phyloP scores from a whole-genome alignment of 2,113 vertebrate species.

The Numida meleagris region DNA sequence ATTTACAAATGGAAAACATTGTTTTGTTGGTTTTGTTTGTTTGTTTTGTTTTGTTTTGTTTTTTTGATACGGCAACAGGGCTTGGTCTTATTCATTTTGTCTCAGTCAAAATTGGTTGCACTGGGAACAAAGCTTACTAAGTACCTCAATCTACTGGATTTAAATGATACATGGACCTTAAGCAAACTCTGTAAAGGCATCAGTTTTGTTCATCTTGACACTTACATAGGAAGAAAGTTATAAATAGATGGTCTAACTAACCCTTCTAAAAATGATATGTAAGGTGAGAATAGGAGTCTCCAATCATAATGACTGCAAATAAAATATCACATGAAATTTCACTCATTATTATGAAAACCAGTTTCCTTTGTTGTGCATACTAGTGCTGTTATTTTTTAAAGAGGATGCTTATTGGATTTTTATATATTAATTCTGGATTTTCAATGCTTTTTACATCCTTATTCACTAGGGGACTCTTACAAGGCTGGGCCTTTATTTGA shows the following conservation, averaged over 20 bases:
- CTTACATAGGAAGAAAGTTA: background rate
- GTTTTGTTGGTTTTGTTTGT: background rate
- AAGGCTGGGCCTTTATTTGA: background rate
- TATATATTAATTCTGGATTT: background rate
- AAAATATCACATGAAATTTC: background rate
- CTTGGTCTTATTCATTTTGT: background rate
- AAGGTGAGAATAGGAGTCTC: background rate
- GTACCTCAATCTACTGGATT: background rate
- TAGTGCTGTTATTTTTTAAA: background rate
- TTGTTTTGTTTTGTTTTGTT: background rate
- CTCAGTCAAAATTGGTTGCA: background rate
- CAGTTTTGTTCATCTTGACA: background rate
- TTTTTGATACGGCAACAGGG: background rate
- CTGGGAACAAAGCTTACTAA: background rate
- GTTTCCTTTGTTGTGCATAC: rapidly evolving
- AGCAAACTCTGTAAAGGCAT: background rate
- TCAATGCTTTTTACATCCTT: background rate
- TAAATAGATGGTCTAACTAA: background rate
- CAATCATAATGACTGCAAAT: background rate
- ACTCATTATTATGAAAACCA: background rate
- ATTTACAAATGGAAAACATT: background rate
- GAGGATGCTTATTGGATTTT: rapidly evolving
- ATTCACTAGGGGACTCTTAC: background rate
- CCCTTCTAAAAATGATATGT: background rate
- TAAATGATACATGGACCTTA: background rate